Percentiles rank a stretch among this genome's conserved stretches.
Conservation (phyloP, 2,888 invertebrate genomes). For the Gasteruption jaculator region DNA sequence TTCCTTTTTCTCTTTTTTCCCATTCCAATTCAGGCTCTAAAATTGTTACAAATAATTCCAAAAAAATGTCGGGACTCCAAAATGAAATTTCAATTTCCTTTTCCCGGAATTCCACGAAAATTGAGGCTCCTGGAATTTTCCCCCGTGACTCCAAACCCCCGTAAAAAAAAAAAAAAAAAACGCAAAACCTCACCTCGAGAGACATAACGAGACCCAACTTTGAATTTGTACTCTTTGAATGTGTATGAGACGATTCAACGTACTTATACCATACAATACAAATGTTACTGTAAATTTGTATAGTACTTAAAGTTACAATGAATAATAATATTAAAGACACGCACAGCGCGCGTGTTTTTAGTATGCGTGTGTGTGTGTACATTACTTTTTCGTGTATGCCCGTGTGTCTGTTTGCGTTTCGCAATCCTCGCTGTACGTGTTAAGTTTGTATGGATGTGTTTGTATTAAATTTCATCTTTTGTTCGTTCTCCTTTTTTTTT, state of each 20-base stretch:
- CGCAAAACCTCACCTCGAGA: too few relatives aligned
- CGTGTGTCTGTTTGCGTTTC: background rate
- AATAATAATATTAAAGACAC: too few relatives aligned
- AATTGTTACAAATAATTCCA: too few relatives aligned
- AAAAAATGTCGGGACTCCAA: background rate
- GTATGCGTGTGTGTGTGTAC: background rate
- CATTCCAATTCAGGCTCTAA: too few relatives aligned
- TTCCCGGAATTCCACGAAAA: too few relatives aligned
- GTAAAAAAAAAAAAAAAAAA: too few relatives aligned
- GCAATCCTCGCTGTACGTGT: background rate
- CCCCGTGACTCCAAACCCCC: too few relatives aligned
- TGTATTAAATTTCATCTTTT: slow-evolving; percentile 6
- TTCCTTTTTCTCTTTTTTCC: too few relatives aligned
- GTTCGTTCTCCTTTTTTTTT: slow-evolving; percentile 10
- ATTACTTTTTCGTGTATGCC: background rate
- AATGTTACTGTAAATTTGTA: slow-evolving; percentile 4
- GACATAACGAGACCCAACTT: slow-evolving; percentile 44
- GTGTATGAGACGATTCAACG: slow-evolving; percentile 31
- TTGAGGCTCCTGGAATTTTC: too few relatives aligned
- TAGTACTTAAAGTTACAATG: background rate
- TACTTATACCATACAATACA: slow-evolving; percentile 26
- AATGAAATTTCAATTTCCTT: background rate
- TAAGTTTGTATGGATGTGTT: slow-evolving; percentile 7
- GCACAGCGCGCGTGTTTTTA: too few relatives aligned
- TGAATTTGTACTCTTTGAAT: slow-evolving; percentile 72